Evolutionary conservation across 1,140 invertebrate species (phyloP).

Genomic region (Lasioglossum albipes): DNA sequence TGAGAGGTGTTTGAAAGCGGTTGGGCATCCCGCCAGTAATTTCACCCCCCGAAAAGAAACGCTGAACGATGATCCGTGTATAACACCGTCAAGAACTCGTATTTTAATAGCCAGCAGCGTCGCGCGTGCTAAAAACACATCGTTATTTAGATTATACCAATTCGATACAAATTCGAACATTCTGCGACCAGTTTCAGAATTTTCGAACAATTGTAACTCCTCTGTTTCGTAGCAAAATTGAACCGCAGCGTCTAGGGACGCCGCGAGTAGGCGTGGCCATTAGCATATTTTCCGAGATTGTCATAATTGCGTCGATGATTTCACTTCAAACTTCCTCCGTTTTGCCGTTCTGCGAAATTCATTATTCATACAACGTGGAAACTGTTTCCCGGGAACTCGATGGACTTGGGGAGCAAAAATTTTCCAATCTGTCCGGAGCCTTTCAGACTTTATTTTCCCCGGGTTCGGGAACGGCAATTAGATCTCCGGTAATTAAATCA

Average conservation of each 20-base stretch:
- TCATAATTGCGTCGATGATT: background rate
- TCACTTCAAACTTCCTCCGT: background rate
- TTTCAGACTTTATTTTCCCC: background rate
- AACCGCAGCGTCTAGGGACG: background rate
- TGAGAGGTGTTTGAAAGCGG: conserved; percentile 6
- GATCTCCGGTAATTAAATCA: background rate
- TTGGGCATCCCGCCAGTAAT: background rate
- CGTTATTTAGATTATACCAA: too few relatives aligned
- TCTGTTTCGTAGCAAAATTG: too few relatives aligned
- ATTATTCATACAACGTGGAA: background rate
- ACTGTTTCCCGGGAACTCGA: background rate
- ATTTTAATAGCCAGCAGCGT: background rate
- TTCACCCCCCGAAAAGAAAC: background rate
- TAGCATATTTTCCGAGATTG: background rate
- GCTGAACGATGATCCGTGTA: background rate
- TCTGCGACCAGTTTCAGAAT: too few relatives aligned
- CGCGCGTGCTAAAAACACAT: too few relatives aligned
- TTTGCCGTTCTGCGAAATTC: background rate
- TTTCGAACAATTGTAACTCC: too few relatives aligned
- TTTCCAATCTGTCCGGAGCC: background rate
- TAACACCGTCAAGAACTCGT: background rate
- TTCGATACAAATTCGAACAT: too few relatives aligned
- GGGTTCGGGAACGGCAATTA: background rate
- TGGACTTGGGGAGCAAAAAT: too few relatives aligned
- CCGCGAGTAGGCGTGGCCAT: background rate